Evolutionary conservation across 1,140 invertebrate genomes (phyloP).

Genomic region (Polypedilum pembai): DNA sequence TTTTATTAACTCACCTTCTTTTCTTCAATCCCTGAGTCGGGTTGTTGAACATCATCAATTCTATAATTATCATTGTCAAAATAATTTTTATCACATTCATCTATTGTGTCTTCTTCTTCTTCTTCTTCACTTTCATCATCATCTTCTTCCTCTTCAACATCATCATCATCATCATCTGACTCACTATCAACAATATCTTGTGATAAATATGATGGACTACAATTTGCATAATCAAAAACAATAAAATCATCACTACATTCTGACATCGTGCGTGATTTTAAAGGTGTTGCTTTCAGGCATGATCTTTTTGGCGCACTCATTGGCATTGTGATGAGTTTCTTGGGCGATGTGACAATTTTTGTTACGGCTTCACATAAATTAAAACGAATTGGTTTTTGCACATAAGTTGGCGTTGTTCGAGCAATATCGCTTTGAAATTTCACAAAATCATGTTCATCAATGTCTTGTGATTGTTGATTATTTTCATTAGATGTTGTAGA

Average conservation of each 20-base stretch:
- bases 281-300: background rate
- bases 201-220: background rate
- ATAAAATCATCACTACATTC: slow-evolving; percentile 40
- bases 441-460: background rate
- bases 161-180: background rate
- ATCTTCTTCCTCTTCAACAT: slow-evolving; percentile 31
- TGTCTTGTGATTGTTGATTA: background rate
- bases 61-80: slow-evolving; percentile 27
- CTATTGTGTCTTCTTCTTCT: background rate
- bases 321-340: background rate
- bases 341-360: background rate
- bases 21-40: slow-evolving; percentile 20
- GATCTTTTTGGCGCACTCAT: background rate
- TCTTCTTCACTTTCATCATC: background rate
- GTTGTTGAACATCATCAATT: background rate
- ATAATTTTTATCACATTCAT: background rate
- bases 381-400: background rate
- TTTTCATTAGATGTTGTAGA: background rate
- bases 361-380: background rate
- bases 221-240: slow-evolving; percentile 32
- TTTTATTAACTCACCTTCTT: background rate
- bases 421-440: background rate
- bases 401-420: background rate
- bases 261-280: slow-evolving; percentile 31
- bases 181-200: background rate